Percentiles rank a stretch among this genome's conserved stretches.
Conservation (phyloP, 2,113 vertebrate species). For the Mormoops blainvillei region DNA sequence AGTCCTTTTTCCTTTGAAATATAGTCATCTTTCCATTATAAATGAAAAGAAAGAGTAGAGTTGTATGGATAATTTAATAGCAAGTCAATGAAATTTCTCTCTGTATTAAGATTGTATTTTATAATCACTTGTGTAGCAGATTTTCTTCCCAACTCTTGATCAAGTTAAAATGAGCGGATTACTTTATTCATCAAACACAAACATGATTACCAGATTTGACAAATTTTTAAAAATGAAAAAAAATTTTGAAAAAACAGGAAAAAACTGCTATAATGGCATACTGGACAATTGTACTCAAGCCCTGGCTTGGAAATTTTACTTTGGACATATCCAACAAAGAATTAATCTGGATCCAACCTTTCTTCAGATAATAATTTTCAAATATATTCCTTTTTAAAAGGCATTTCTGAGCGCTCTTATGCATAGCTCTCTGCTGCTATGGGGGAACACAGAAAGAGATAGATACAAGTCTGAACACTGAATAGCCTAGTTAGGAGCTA, state of each 20-base stretch:
- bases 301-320: neutral
- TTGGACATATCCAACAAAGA: neutral
- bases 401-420: neutral
- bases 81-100: neutral
- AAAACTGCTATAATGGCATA: neutral
- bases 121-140: neutral
- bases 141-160: conserved; percentile 8
- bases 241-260: neutral
- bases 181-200: neutral
- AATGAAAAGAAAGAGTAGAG: neutral
- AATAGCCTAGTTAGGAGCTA: neutral
- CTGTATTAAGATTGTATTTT: neutral
- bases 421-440: neutral
- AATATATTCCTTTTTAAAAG: neutral
- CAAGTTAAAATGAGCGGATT: neutral
- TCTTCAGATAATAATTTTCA: neutral
- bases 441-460: neutral
- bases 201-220: neutral
- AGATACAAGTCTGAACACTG: neutral
- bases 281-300: neutral
- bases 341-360: neutral
- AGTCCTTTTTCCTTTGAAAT: neutral
- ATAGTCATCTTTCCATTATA: neutral
- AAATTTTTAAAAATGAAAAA: neutral
- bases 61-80: neutral